Conservation (phyloP, 1,140 invertebrate genomes). For the Lethrus apterus region DNA sequence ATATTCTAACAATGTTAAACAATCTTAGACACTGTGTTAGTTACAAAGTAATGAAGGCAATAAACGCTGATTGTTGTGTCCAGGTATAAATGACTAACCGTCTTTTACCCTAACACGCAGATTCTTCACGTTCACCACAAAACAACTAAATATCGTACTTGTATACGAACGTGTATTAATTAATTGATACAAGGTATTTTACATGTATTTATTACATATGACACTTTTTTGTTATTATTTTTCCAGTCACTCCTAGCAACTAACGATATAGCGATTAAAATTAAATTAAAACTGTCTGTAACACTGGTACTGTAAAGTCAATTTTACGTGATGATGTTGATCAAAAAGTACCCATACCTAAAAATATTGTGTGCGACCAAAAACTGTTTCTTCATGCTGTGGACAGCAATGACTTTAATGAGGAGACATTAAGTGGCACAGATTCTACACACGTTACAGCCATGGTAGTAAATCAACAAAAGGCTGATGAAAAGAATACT, state of each 20-base stretch:
- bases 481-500: constrained; percentile 4
- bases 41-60: constrained; percentile 16
- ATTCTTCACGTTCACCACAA: no score
- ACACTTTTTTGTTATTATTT: no score
- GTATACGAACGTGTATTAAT: no score
- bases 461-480: constrained; percentile 19
- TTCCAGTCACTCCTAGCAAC: no score
- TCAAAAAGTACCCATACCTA: constrained; percentile 2
- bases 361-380: constrained; percentile 4
- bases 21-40: constrained; percentile 3
- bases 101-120: no score
- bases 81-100: no score
- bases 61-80: no score
- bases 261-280: no score
- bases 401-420: constrained; percentile 19
- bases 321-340: constrained; percentile 11
- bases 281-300: no score
- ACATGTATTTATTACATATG: no score
- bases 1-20: background rate
- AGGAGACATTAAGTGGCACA: constrained; percentile 21
- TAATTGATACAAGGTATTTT: no score
- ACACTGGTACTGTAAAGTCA: constrained; percentile 5
- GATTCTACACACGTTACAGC: constrained; percentile 18
- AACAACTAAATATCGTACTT: no score
- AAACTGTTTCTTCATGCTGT: constrained; percentile 20